Evolutionary conservation across 2,113 vertebrate genomes (phyloP).

Genomic region (Cygnus atratus): DNA sequence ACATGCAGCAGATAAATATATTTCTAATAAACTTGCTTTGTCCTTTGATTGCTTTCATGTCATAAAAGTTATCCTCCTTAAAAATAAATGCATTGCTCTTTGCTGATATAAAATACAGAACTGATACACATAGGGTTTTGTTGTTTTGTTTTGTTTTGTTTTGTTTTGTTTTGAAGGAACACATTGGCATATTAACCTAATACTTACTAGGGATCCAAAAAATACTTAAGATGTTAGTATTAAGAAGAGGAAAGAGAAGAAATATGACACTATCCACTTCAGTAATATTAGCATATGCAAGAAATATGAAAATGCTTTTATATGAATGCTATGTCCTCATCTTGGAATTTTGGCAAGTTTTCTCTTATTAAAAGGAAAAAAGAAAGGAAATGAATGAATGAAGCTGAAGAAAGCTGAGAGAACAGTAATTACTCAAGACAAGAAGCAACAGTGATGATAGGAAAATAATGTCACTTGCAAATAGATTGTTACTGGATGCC

Average conservation of each 20-base stretch:
- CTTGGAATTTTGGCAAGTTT: not conserved
- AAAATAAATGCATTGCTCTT: not conserved
- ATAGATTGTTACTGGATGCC: not conserved
- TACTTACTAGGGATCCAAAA: not conserved
- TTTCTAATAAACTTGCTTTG: not conserved
- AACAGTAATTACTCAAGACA: not conserved
- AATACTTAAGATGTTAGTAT: not conserved
- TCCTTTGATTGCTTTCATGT: not conserved
- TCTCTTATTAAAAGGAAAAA: not conserved
- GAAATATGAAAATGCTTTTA: not conserved
- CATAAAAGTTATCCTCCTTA: not conserved
- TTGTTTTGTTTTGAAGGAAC: not conserved
- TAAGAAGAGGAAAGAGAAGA: not conserved
- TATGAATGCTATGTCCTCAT: not conserved
- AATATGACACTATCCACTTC: not conserved
- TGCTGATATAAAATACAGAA: not conserved
- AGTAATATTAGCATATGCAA: not conserved
- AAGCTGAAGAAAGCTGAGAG: not conserved
- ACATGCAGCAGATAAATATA: not conserved
- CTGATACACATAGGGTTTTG: accelerated
- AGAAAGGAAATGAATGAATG: not conserved
- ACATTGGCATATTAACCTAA: not conserved
- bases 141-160: not conserved
- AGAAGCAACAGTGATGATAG: not conserved
- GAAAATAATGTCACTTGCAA: not conserved